phyloP scores from a whole-genome alignment of 2,888 invertebrate species.

The Agrilus cyanescens region DNA sequence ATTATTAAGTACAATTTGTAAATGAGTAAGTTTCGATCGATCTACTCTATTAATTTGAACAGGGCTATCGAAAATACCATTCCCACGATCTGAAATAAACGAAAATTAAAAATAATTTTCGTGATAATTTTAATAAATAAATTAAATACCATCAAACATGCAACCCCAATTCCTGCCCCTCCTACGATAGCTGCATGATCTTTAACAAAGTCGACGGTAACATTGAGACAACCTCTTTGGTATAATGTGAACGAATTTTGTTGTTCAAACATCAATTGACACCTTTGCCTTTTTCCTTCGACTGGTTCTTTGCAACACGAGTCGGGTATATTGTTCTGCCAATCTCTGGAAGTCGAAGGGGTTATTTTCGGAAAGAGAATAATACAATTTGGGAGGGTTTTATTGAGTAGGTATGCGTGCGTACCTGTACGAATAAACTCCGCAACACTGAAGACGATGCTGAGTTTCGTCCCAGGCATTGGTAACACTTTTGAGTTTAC shows the following conservation, averaged over 20 bases:
- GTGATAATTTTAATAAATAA: background rate
- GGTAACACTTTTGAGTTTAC: conserved; percentile 61
- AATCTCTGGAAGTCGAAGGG: too few species aligned
- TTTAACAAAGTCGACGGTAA: conserved; percentile 57
- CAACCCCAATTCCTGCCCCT: conserved; percentile 68
- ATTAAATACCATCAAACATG: conserved; percentile 65
- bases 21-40: background rate
- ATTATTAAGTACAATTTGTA: conserved; percentile 1
- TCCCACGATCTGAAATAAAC: conserved; percentile 61
- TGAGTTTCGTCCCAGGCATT: conserved; percentile 85
- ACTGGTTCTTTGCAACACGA: conserved; percentile 63
- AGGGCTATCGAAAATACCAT: conserved; percentile 75
- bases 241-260: conserved; percentile 53
- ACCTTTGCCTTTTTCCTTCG: conserved; percentile 43
- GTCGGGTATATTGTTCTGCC: conserved; percentile 60
- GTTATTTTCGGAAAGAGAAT: too few species aligned
- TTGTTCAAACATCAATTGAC: conserved; percentile 36
- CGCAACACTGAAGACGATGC: conserved; percentile 72
- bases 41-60: conserved; percentile 60
- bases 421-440: conserved; percentile 50
- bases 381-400: too few species aligned
- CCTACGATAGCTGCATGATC: conserved; percentile 72
- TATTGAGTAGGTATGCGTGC: too few species aligned
- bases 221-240: conserved; percentile 62
- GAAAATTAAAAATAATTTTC: background rate